Evolutionary conservation across 2,113 vertebrate genomes (phyloP).

Genomic region (Alethe castanea): DNA sequence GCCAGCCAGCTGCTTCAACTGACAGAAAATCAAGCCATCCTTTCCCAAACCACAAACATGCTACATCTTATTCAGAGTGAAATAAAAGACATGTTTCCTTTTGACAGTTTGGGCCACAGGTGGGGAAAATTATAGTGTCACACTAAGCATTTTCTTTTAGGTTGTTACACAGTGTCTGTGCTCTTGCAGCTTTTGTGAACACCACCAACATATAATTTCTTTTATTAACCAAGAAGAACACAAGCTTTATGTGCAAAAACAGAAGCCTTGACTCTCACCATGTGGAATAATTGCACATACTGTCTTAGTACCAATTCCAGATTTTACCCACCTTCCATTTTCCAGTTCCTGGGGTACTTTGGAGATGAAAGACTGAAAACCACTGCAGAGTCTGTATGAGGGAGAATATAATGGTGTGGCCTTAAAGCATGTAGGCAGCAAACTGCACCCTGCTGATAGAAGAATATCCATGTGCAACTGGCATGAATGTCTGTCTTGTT

Average conservation of each 20-base stretch:
- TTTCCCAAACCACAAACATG: slow-evolving; percentile 34
- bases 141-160: background rate
- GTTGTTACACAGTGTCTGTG: background rate
- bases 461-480: background rate
- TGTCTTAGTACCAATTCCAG: background rate
- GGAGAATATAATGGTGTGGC: background rate
- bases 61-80: slow-evolving; percentile 17
- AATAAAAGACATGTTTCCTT: slow-evolving; percentile 4
- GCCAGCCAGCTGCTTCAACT: slow-evolving; percentile 35
- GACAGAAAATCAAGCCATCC: background rate
- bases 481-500: background rate
- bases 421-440: background rate
- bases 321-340: background rate
- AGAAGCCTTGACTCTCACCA: background rate
- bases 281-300: background rate
- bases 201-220: background rate
- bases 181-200: background rate
- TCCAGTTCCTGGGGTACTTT: background rate
- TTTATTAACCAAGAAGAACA: background rate
- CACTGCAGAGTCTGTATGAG: background rate
- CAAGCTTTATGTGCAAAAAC: background rate
- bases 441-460: background rate
- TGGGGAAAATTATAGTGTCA: background rate
- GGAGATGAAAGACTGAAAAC: background rate
- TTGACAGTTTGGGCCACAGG: slow-evolving; percentile 39